A percentile compares a stretch with the other conserved stretches of the same genome.
Conservation (phyloP, 2,113 vertebrate species). For the Toxostoma redivivum region DNA sequence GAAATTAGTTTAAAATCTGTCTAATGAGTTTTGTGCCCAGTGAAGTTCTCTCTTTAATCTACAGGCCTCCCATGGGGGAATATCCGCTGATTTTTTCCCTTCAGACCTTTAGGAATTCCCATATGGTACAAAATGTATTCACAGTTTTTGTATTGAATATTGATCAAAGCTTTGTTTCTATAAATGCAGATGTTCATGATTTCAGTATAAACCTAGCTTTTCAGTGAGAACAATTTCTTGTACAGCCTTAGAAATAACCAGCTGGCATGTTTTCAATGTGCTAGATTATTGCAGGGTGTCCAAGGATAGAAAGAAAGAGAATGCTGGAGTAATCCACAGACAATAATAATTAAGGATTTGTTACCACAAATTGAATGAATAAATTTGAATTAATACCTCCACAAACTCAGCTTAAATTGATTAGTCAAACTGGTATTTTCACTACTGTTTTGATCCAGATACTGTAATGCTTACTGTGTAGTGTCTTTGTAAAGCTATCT, state of each 20-base stretch:
- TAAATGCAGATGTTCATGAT: not conserved
- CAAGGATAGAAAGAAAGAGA: not conserved
- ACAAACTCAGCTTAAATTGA: not conserved
- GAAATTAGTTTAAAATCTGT: not conserved
- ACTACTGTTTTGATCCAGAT: not conserved
- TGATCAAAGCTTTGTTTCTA: constrained; percentile 16
- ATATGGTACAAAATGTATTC: not conserved
- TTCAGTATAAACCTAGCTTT: not conserved
- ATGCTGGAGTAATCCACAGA: not conserved
- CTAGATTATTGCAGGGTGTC: not conserved
- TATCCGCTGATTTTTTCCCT: constrained; percentile 14
- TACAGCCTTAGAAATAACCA: not conserved
- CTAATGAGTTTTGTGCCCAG: constrained; percentile 3
- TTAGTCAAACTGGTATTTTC: not conserved
- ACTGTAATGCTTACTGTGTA: not conserved
- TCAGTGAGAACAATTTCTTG: constrained; percentile 3
- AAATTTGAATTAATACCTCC: not conserved
- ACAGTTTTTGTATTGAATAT: not conserved
- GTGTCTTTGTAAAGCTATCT: not conserved
- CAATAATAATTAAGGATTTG: not conserved
- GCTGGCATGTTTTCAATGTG: not conserved
- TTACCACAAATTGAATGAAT: not conserved
- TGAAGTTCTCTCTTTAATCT: constrained; percentile 28
- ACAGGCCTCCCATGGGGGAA: not conserved
- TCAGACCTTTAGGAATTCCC: not conserved